phyloP scores from a whole-genome alignment of 1,140 invertebrate genomes.

The Bacillus rossius region DNA sequence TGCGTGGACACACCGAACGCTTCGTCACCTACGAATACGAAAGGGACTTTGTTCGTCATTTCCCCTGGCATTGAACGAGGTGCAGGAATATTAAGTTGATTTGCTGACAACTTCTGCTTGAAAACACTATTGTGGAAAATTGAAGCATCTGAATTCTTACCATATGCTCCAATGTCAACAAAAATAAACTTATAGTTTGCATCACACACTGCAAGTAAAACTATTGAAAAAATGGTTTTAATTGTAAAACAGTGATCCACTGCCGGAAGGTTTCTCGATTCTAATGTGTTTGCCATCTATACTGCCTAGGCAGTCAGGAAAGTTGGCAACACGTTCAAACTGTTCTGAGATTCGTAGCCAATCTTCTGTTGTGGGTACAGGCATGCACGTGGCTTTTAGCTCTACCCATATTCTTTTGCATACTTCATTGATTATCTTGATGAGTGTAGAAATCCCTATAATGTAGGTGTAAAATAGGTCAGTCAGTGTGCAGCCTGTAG shows the following conservation, averaged over 20 bases:
- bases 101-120: constrained; percentile 2
- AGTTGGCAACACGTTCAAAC: constrained; percentile 31
- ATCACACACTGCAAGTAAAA: constrained; percentile 37
- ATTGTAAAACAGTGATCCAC: constrained; percentile 34
- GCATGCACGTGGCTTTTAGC: constrained; percentile 24
- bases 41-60: constrained; percentile 22
- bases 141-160: constrained; percentile 27
- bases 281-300: constrained; percentile 37
- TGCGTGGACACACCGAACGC: constrained; percentile 38
- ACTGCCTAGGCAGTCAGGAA: constrained; percentile 33
- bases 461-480: constrained; percentile 33
- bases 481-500: constrained; percentile 30
- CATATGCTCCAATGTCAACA: constrained; percentile 38
- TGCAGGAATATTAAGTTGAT: constrained; percentile 10
- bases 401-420: constrained; percentile 29
- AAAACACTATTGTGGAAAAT: constrained; percentile 24
- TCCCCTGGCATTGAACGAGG: constrained; percentile 3
- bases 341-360: constrained; percentile 28
- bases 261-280: constrained; percentile 22
- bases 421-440: constrained; percentile 28
- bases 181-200: constrained; percentile 37
- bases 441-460: constrained; percentile 30
- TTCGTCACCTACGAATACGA: constrained; percentile 42
- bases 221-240: constrained; percentile 36
- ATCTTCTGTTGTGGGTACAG: constrained; percentile 23